Conservation (phyloP, 1,140 invertebrate genomes). For the Drosophila erecta region DNA sequence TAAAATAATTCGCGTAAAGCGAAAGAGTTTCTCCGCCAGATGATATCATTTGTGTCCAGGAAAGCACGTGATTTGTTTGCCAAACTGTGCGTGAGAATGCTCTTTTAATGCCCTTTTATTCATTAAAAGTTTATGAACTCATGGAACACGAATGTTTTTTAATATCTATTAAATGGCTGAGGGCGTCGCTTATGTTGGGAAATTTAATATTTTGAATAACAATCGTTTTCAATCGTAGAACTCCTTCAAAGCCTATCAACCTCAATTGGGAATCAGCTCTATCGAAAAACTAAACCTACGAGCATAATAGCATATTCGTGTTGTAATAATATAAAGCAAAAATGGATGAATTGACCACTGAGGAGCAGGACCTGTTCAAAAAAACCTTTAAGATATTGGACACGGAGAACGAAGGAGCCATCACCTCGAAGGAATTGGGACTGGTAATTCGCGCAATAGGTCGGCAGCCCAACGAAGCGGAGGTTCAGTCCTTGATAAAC, state of each 20-base stretch:
- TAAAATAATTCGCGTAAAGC: slow-evolving; percentile 39
- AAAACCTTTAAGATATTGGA: slow-evolving; percentile 21
- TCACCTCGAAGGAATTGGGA: slow-evolving; percentile 44
- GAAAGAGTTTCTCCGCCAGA: slow-evolving; percentile 41
- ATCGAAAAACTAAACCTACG: too few relatives aligned
- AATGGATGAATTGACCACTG: slow-evolving; percentile 24
- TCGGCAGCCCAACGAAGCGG: slow-evolving; percentile 18
- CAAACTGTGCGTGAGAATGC: slow-evolving; percentile 26
- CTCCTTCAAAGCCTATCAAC: neutral
- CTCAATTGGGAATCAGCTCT: neutral
- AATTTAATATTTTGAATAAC: neutral
- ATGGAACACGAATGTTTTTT: neutral
- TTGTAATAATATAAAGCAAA: neutral
- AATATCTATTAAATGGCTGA: neutral
- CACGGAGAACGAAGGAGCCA: slow-evolving; percentile 22
- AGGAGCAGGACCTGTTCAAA: slow-evolving; percentile 1
- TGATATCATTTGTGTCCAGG: slow-evolving; percentile 55
- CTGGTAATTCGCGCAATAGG: slow-evolving; percentile 15
- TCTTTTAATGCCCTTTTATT: slow-evolving; percentile 14
- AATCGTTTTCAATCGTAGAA: neutral
- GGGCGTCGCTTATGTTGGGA: too few relatives aligned
- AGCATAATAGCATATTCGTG: neutral
- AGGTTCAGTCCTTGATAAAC: slow-evolving; percentile 53
- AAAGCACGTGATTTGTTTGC: slow-evolving; percentile 61
- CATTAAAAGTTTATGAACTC: slow-evolving; percentile 5